These are phyloP conservation scores for Ophthalmolycus amberensis DNA, from an alignment of 2,113 vertebrate genomes.

Conservation along the genomic window DNA sequence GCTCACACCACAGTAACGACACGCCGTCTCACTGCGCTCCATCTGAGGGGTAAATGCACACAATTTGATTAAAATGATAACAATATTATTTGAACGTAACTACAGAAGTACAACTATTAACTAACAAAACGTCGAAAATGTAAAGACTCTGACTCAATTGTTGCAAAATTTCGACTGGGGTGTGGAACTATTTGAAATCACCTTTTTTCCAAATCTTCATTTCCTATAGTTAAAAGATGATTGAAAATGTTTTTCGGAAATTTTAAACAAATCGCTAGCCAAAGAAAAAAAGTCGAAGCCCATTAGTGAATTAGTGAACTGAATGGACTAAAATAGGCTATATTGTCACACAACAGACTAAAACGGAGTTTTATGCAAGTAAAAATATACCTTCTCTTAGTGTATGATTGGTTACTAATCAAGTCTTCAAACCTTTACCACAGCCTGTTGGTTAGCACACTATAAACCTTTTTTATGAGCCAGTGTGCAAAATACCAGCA, in stretches of 20 bases:
- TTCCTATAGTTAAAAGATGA: background rate
- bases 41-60: slow-evolving; percentile 69
- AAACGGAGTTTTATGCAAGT: background rate
- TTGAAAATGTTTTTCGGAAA: background rate
- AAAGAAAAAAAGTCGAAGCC: background rate
- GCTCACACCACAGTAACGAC: slow-evolving; percentile 92
- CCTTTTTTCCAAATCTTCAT: background rate
- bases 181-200: background rate
- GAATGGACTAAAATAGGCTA: background rate
- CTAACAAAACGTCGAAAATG: background rate
- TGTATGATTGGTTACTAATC: background rate
- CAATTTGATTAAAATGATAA: background rate
- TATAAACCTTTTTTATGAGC: background rate
- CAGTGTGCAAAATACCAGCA: background rate
- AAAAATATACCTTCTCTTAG: background rate
- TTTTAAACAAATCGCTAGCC: background rate
- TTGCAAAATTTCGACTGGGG: background rate
- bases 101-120: background rate
- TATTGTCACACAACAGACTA: background rate
- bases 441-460: background rate
- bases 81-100: background rate
- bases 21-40: slow-evolving; percentile 86
- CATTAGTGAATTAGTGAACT: background rate
- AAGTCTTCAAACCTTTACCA: background rate
- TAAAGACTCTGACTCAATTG: background rate